phyloP scores from a whole-genome alignment of 1,140 invertebrate species.

The Brevipalpus yothersi region DNA sequence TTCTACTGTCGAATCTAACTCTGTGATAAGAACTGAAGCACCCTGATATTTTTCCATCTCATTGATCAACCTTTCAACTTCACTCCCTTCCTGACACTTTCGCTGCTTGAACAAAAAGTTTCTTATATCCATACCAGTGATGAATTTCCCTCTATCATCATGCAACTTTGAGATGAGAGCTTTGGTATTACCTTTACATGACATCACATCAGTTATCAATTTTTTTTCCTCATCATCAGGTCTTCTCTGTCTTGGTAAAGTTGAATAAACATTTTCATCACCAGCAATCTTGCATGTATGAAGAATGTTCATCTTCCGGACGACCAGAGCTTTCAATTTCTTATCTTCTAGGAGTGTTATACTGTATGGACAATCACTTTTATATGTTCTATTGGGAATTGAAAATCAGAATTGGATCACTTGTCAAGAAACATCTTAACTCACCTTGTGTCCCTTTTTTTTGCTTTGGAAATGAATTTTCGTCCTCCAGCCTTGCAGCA shows the following conservation, averaged over 20 bases:
- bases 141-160: background rate
- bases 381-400: background rate
- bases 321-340: background rate
- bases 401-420: too few relatives aligned
- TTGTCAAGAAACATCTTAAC: too few relatives aligned
- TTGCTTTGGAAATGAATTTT: too few relatives aligned
- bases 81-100: background rate
- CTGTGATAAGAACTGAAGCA: background rate
- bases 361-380: background rate
- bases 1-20: background rate
- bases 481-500: too few relatives aligned
- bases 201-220: background rate
- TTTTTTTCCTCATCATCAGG: background rate
- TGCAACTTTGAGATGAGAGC: background rate
- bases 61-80: background rate
- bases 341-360: background rate
- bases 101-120: background rate
- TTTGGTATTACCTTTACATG: background rate
- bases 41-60: background rate
- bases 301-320: background rate
- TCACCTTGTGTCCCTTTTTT: too few relatives aligned
- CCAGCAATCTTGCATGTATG: background rate
- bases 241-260: background rate
- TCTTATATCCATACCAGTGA: background rate
- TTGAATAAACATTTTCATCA: background rate